These are phyloP conservation scores for Talpa occidentalis DNA, from an alignment of 2,113 vertebrate species.

Conservation along the genomic window DNA sequence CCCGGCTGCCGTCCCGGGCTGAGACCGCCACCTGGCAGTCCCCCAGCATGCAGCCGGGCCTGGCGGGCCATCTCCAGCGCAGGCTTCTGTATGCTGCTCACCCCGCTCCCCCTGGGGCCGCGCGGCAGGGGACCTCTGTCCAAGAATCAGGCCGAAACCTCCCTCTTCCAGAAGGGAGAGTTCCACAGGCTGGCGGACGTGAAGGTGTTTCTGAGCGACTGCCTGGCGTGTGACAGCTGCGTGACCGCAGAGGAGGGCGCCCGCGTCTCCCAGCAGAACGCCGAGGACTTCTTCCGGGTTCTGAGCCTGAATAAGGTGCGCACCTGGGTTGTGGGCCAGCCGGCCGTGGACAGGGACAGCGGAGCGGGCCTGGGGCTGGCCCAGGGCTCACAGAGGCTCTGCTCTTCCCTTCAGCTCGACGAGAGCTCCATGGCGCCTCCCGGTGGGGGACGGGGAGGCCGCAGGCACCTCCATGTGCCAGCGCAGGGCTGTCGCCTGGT, in stretches of 20 bases:
- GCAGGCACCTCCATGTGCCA: background rate
- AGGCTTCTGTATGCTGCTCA: too few relatives aligned
- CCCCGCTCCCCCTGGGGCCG: background rate
- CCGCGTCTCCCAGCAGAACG: constrained; percentile 93
- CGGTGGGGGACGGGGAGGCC: too few relatives aligned
- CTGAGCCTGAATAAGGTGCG: constrained; percentile 95
- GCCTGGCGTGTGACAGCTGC: constrained; percentile 95
- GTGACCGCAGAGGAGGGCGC: constrained; percentile 92
- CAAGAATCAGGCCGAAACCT: background rate
- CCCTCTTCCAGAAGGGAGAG: constrained; percentile 86
- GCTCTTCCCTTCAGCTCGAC: too few relatives aligned
- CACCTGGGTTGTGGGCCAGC: accelerated
- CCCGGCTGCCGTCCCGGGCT: too few relatives aligned
- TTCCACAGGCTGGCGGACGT: constrained; percentile 86
- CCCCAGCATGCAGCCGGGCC: too few relatives aligned
- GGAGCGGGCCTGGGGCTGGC: too few relatives aligned
- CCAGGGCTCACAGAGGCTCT: too few relatives aligned
- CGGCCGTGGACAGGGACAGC: too few relatives aligned
- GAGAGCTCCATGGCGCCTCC: too few relatives aligned
- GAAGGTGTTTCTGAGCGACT: constrained; percentile 93
- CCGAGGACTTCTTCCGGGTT: constrained; percentile 90
- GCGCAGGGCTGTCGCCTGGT: background rate
- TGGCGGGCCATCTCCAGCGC: too few relatives aligned
- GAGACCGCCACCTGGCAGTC: background rate
- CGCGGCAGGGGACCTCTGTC: too few relatives aligned